A percentile compares a stretch with the other conserved stretches of the same genome.
Evolutionary conservation across 2,888 invertebrate species (phyloP).

Genomic region (Drosophila mimica): DNA sequence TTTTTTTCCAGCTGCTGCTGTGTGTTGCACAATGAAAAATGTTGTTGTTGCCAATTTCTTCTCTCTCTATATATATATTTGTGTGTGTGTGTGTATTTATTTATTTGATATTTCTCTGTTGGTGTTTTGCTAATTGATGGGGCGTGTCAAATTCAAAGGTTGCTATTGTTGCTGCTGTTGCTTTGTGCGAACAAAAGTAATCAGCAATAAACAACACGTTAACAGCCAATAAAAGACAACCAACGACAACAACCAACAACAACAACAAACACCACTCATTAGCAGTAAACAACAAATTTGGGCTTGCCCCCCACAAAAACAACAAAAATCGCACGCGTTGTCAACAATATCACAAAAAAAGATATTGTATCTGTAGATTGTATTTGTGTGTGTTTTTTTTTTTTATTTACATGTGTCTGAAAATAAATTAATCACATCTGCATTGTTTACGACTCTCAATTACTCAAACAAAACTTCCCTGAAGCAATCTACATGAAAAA

Average conservation of each 20-base stretch:
- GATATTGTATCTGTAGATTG: neutral
- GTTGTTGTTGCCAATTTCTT: conserved; percentile 25
- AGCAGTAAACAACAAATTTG: conserved; percentile 35
- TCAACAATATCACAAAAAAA: conserved; percentile 22
- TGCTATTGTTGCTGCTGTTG: conserved; percentile 24
- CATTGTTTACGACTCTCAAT: neutral
- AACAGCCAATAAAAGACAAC: conserved; percentile 63
- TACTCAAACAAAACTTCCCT: neutral
- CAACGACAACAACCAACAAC: conserved; percentile 35
- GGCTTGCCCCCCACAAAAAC: conserved; percentile 27
- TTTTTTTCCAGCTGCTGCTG: conserved; percentile 42
- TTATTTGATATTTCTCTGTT: conserved; percentile 16
- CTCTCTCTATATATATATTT: neutral
- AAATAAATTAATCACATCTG: neutral
- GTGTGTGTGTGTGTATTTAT: conserved; percentile 8
- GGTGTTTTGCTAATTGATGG: conserved; percentile 62
- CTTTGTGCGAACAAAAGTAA: conserved; percentile 59
- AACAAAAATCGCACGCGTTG: conserved; percentile 31
- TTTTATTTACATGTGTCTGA: neutral
- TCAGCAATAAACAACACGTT: conserved; percentile 48
- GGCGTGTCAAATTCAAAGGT: conserved; percentile 55
- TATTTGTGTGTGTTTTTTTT: neutral
- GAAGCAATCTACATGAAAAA: neutral
- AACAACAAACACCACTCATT: conserved; percentile 42
- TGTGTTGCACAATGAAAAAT: conserved; percentile 41